phyloP scores from a whole-genome alignment of 2,888 invertebrate genomes.

The Lamellibrachia satsuma region DNA sequence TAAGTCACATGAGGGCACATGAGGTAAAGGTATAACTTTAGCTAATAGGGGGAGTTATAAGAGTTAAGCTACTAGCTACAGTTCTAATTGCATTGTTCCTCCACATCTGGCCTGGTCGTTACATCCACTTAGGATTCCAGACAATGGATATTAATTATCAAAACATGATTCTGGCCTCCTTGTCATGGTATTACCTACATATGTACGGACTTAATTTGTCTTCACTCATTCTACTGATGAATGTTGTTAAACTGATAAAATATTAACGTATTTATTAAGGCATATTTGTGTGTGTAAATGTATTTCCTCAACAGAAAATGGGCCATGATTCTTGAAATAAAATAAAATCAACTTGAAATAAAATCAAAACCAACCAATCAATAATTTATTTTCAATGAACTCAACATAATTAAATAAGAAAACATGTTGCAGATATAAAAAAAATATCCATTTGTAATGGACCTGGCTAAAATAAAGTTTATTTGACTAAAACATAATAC shows the following conservation, averaged over 20 bases:
- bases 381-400: neutral
- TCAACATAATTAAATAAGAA: neutral
- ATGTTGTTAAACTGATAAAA: too few relatives aligned
- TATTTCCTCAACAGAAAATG: neutral
- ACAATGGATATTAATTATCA: neutral
- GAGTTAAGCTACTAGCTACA: neutral
- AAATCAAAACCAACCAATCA: neutral
- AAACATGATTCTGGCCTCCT: neutral
- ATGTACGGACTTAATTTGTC: too few relatives aligned
- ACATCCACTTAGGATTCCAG: neutral
- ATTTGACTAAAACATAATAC: neutral
- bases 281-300: neutral
- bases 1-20: neutral
- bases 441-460: neutral
- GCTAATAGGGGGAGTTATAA: neutral
- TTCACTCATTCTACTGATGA: too few relatives aligned
- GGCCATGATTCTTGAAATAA: neutral
- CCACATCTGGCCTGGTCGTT: neutral
- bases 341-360: too few relatives aligned
- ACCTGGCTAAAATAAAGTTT: neutral
- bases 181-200: neutral
- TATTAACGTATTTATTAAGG: too few relatives aligned
- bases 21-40: neutral
- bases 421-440: neutral
- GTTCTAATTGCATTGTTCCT: neutral